phyloP scores from a whole-genome alignment of 1,140 invertebrate species.

The Drosophila bocqueti region DNA sequence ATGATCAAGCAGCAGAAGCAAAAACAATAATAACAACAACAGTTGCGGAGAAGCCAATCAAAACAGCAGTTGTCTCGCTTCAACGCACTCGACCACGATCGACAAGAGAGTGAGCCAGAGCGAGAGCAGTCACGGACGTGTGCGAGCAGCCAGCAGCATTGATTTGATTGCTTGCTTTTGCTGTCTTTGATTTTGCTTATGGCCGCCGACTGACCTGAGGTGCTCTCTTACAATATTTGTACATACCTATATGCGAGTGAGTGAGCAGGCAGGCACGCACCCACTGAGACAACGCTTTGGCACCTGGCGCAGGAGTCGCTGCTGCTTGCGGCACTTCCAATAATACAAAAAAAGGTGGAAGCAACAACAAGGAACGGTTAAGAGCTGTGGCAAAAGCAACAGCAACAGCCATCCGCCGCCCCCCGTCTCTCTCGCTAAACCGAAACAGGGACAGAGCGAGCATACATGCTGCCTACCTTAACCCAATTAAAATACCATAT shows the following conservation, averaged over 20 bases:
- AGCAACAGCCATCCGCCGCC: constrained; percentile 21
- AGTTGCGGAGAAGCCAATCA: constrained; percentile 69
- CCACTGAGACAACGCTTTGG: constrained; percentile 48
- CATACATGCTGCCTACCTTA: constrained; percentile 84
- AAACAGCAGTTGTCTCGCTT: constrained; percentile 82
- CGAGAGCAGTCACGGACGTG: constrained; percentile 76
- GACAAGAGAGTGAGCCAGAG: constrained; percentile 41
- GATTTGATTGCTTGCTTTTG: constrained; percentile 71
- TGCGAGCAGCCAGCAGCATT: constrained; percentile 64
- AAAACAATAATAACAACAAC: constrained; percentile 56
- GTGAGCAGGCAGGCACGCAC: constrained; percentile 17
- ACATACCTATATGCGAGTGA: constrained; percentile 10
- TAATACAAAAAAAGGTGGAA: constrained; percentile 22
- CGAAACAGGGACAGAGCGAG: constrained; percentile 47
- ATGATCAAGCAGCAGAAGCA: constrained; percentile 66
- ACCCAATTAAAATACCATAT: constrained; percentile 84
- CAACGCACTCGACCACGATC: constrained; percentile 53
- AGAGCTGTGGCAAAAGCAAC: constrained; percentile 14
- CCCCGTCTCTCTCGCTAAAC: constrained; percentile 3
- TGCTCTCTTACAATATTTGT: constrained; percentile 48
- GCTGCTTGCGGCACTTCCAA: constrained; percentile 63
- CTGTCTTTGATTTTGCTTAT: constrained; percentile 77
- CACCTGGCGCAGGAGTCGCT: constrained; percentile 74
- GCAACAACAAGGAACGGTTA: constrained; percentile 40
- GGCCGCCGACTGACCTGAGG: constrained; percentile 70